phyloP scores from a whole-genome alignment of 2,888 invertebrate species.

The Calliopum simillimum region DNA sequence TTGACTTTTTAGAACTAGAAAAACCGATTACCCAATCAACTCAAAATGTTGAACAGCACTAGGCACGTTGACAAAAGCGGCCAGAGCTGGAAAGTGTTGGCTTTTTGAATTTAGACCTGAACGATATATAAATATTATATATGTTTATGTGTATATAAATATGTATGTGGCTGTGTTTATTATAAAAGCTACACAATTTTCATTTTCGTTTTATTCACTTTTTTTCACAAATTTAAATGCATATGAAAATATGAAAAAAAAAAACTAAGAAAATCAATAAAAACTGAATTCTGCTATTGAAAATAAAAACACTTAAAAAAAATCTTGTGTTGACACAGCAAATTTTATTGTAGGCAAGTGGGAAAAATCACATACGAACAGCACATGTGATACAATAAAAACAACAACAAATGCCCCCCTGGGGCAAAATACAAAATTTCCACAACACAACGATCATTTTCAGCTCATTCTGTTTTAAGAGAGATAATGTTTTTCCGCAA shows the following conservation, averaged over 20 bases:
- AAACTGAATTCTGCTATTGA: not conserved
- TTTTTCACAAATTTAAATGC: conserved; percentile 7
- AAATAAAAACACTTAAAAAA: not conserved
- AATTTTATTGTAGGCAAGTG: not conserved
- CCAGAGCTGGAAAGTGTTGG: conserved; percentile 4
- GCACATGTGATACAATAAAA: not conserved
- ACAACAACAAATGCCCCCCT: not conserved
- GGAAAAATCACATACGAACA: not conserved
- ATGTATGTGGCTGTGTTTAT: too few relatives aligned
- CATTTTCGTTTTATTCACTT: not conserved
- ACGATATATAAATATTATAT: not conserved
- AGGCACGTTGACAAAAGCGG: too few relatives aligned
- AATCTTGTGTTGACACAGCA: conserved; percentile 7
- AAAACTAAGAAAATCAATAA: conserved; percentile 1
- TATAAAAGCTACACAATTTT: not conserved
- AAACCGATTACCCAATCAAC: too few relatives aligned
- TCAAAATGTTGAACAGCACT: too few relatives aligned
- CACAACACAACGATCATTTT: not conserved
- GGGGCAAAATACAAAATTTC: conserved; percentile 5
- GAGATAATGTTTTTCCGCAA: too few relatives aligned
- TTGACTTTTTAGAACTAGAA: too few relatives aligned
- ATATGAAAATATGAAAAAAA: not conserved
- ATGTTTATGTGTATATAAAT: too few relatives aligned
- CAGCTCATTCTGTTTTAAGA: too few relatives aligned
- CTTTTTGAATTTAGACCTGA: not conserved